A percentile compares a stretch with the other conserved stretches of the same genome.
These are phyloP conservation scores for Ectemnius continuus DNA, from an alignment of 2,888 invertebrate species.

Conservation along the genomic window DNA sequence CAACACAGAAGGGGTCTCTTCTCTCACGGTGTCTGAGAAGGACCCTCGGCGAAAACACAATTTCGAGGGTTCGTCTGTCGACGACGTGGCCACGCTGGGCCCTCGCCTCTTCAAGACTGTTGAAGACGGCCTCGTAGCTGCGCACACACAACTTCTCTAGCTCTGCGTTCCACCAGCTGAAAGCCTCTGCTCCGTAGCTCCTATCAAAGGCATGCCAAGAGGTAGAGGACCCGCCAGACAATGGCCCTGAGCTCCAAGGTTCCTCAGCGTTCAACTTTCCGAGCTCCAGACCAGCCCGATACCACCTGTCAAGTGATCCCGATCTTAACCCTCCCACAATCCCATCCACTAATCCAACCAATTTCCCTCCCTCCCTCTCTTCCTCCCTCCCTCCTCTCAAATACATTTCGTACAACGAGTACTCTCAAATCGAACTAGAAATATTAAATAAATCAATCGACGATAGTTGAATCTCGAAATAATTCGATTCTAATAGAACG, in stretches of 20 bases:
- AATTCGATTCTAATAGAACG: no score
- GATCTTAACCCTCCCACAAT: conserved; percentile 10
- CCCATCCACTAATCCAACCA: not conserved
- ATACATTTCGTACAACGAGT: no score
- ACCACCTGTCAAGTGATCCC: conserved; percentile 24
- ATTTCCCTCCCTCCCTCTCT: not conserved
- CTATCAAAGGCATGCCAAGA: conserved; percentile 57
- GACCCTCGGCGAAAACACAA: conserved; percentile 49
- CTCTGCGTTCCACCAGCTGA: conserved; percentile 48
- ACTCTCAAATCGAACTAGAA: no score
- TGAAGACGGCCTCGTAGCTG: conserved; percentile 47
- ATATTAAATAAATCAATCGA: no score
- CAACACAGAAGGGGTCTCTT: conserved; percentile 1
- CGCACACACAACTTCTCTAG: conserved; percentile 40
- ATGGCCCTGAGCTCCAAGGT: conserved; percentile 57
- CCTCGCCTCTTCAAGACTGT: conserved; percentile 47
- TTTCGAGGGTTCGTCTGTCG: conserved; percentile 46
- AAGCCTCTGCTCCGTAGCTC: conserved; percentile 50
- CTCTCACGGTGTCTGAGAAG: conserved; percentile 30
- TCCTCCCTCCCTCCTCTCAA: not conserved
- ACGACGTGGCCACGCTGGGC: conserved; percentile 40
- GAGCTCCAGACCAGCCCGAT: conserved; percentile 30
- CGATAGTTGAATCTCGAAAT: no score
- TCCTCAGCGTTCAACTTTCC: conserved; percentile 40
- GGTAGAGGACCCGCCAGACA: conserved; percentile 53